Evolutionary conservation across 2,797 vertebrate species (phyloP).

Genomic region (Lutjanus argentimaculatus): DNA sequence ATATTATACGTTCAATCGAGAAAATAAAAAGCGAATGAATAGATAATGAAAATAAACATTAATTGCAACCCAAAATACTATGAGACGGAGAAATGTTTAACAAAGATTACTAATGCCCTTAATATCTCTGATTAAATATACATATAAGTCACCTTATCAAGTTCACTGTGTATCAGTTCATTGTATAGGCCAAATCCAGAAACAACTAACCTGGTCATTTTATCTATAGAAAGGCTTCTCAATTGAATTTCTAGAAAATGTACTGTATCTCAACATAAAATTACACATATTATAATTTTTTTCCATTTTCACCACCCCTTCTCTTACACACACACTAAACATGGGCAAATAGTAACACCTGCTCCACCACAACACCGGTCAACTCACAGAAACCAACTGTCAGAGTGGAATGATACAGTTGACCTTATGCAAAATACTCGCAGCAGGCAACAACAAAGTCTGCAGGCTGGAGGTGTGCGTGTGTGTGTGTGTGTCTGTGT

Average conservation of each 20-base stretch:
- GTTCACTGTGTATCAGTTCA: no score
- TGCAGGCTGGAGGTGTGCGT: conserved; percentile 4
- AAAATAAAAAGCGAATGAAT: not conserved
- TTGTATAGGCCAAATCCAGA: not conserved
- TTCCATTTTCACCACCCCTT: not conserved
- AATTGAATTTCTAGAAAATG: not conserved
- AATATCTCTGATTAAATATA: not conserved
- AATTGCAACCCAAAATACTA: not conserved
- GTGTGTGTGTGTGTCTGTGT: not conserved
- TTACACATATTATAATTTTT: not conserved
- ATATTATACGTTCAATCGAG: not conserved
- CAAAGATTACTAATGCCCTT: not conserved
- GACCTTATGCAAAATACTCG: conserved; percentile 59
- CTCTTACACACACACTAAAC: conserved; percentile 3
- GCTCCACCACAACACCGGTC: conserved; percentile 8
- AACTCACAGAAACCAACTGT: conserved; percentile 37
- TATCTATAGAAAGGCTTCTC: not conserved
- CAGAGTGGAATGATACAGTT: conserved; percentile 51
- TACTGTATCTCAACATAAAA: not conserved
- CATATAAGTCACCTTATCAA: not conserved
- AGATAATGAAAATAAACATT: not conserved
- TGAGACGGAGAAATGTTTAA: not conserved
- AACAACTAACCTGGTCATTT: not conserved
- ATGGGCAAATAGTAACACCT: not conserved
- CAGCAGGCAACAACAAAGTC: conserved; percentile 38